These are phyloP conservation scores for Neomorphus geoffroyi DNA, from an alignment of 2,797 vertebrate species.

Conservation along the genomic window DNA sequence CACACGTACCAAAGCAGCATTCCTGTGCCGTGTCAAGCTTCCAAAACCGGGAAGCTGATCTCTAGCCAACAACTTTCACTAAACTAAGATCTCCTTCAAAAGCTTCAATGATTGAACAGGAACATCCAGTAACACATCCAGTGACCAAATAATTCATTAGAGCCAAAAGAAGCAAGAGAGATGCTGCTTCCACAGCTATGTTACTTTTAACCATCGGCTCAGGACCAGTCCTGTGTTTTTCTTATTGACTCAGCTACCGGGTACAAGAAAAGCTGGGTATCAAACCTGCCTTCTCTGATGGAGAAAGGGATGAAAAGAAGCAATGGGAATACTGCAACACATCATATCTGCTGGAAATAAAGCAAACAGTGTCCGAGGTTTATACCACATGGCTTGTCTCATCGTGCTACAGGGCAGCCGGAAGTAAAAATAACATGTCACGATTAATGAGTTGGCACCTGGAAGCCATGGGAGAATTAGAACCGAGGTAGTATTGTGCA, in stretches of 20 bases:
- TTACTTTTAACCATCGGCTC: background rate
- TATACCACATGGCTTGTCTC: background rate
- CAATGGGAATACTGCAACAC: background rate
- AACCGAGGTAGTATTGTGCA: accelerated
- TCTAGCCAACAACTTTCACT: background rate
- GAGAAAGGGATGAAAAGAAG: too few species aligned
- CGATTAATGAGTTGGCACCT: background rate
- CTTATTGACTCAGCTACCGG: background rate
- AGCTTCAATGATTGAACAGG: background rate
- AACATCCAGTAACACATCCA: background rate
- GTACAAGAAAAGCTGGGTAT: background rate
- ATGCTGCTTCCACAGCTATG: background rate
- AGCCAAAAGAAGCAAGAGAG: background rate
- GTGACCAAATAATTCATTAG: background rate
- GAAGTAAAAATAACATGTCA: background rate
- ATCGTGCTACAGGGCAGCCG: accelerated
- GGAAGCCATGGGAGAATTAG: background rate
- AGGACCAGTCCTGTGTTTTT: background rate
- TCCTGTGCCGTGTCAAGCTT: background rate
- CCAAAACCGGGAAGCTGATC: background rate
- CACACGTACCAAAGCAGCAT: background rate
- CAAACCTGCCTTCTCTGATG: background rate
- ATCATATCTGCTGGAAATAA: background rate
- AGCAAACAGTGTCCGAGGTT: background rate
- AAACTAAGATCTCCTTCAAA: background rate